Percentiles rank a stretch among this genome's conserved stretches.
Evolutionary conservation across 2,797 vertebrate genomes (phyloP).

Genomic region (Pygocentrus nattereri): DNA sequence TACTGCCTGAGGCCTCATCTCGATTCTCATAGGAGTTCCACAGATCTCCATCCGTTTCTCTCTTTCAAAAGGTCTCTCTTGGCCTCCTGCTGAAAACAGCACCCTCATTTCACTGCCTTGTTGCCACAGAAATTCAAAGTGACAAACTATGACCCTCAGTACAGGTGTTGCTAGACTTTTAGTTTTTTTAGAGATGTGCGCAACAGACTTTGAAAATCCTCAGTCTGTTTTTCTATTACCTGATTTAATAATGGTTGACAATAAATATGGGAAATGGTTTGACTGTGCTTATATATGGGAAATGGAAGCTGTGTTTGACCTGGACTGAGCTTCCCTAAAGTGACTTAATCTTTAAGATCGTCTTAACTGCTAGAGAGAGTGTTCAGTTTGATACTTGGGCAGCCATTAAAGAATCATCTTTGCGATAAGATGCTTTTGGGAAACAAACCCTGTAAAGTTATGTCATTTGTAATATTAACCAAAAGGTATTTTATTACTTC

Average conservation of each 20-base stretch:
- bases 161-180: conserved; percentile 29
- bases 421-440: neutral
- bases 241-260: neutral
- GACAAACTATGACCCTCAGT: conserved; percentile 28
- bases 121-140: conserved; percentile 39
- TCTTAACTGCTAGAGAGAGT: no score
- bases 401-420: neutral
- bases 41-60: conserved; percentile 33
- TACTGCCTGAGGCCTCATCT: neutral
- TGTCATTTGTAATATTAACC: no score
- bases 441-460: no score
- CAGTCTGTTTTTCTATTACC: neutral
- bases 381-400: no score
- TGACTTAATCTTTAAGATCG: no score
- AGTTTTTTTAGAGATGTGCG: neutral
- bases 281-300: no score
- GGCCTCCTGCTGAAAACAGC: conserved; percentile 46
- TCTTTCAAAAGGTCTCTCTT: conserved; percentile 52
- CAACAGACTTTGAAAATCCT: neutral
- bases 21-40: conserved; percentile 12
- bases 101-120: conserved; percentile 40
- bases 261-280: neutral
- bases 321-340: no score
- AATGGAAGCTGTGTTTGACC: no score
- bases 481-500: no score